phyloP scores from a whole-genome alignment of 2,797 vertebrate species.

The Leucoraja ocellata region DNA sequence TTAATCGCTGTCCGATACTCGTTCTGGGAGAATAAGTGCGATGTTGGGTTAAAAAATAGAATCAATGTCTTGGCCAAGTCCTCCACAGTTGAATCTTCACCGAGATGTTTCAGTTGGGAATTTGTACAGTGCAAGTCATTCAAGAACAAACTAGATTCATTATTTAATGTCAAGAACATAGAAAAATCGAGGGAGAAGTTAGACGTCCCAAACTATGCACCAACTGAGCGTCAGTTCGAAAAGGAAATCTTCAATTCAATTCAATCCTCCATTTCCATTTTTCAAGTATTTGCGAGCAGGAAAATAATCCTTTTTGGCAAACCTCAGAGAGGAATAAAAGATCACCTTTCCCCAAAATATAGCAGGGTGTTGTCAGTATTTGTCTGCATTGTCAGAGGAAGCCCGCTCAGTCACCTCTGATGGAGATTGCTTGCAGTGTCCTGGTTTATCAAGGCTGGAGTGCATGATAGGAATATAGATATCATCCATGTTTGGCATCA shows the following conservation, averaged over 20 bases:
- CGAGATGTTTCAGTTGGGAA: neutral
- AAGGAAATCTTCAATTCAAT: neutral
- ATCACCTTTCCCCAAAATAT: neutral
- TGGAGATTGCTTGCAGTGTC: slow-evolving; percentile 49
- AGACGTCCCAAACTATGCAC: neutral
- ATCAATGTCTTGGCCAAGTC: neutral
- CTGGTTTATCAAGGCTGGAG: slow-evolving; percentile 60
- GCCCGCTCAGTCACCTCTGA: slow-evolving; percentile 43
- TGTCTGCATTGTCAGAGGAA: slow-evolving; percentile 31
- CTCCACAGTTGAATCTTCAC: neutral
- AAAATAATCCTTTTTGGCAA: neutral
- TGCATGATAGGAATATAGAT: slow-evolving; percentile 76
- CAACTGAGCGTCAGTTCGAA: neutral
- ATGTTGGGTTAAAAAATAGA: neutral
- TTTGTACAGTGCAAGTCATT: neutral
- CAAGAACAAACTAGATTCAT: neutral
- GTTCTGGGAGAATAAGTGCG: neutral
- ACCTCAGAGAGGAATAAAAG: neutral
- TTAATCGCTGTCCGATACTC: neutral
- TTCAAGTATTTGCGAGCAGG: neutral
- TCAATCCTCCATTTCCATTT: neutral
- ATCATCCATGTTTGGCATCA: slow-evolving; percentile 87
- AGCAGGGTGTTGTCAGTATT: slow-evolving; percentile 35
- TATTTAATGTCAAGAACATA: neutral
- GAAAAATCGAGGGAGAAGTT: neutral